phyloP scores from a whole-genome alignment of 2,888 invertebrate genomes.

The Trichacis sp. region DNA sequence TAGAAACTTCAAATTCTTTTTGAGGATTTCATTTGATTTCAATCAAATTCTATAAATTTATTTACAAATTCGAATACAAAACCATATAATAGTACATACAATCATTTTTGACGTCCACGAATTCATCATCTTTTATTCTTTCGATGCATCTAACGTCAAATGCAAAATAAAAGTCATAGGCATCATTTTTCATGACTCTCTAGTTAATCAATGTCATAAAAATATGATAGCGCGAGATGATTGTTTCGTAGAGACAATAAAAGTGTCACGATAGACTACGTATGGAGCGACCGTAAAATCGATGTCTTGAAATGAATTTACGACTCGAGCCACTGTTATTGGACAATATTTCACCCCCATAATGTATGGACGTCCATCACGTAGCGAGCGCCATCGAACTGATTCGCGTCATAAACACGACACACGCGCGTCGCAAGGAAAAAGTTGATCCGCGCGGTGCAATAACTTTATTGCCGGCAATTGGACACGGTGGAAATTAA shows the following conservation, averaged over 20 bases:
- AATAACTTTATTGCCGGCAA: slow-evolving; percentile 11
- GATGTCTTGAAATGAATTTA: neutral
- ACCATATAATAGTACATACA: too few relatives aligned
- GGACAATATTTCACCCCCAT: slow-evolving; percentile 1
- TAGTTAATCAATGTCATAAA: neutral
- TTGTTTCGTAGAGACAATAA: slow-evolving; percentile 5
- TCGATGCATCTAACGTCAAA: too few relatives aligned
- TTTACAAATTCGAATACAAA: too few relatives aligned
- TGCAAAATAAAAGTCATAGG: too few relatives aligned
- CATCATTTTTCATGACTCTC: too few relatives aligned
- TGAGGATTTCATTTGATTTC: too few relatives aligned
- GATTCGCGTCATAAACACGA: slow-evolving; percentile 5
- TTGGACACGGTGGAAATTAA: slow-evolving; percentile 11
- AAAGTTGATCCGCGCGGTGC: slow-evolving; percentile 2
- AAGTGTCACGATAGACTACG: neutral
- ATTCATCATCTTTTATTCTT: too few relatives aligned
- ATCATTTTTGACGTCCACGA: too few relatives aligned
- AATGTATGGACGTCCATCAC: neutral
- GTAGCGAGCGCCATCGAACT: neutral
- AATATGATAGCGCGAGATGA: slow-evolving; percentile 9
- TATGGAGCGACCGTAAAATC: neutral
- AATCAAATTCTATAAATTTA: too few relatives aligned
- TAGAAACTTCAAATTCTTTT: too few relatives aligned
- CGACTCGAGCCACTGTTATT: neutral
- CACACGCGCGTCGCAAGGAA: neutral